Evolutionary conservation across 2,888 invertebrate genomes (phyloP), one percentile per base, ranked within the genome.

Genomic region (Andrena bucephala): DNA sequence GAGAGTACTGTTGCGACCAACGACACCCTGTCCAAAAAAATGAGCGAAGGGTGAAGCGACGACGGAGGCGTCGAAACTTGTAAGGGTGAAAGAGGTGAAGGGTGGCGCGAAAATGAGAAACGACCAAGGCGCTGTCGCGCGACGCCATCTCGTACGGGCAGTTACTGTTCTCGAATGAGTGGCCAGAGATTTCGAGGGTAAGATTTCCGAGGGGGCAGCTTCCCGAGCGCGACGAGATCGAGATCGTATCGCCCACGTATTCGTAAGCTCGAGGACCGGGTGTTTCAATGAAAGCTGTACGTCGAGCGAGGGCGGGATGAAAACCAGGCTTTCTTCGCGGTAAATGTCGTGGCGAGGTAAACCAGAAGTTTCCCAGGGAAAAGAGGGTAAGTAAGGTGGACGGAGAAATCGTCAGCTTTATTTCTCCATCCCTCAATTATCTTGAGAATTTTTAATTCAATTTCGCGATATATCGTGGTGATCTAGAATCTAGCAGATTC

Each of bases 81-180:
- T 42, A 42, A 42, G 42, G 6, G 8, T 4, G 42, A 31, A 59
- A 59, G 29, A n/a, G 52, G 73, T 77, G 74, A 57, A 27, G 70
- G 76, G 72, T 78, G 84, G 90, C 85, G 90, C 85, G 89, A 90
- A 90, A 90, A 89, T 90, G 90, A 89, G 86, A 87, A 89, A 90
- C 81, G 90, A 85, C 65, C 83, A 84, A 80, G 84, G 82, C 72
- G 63, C 67, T 36, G 27, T 63, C 60, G 65, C 77, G 72, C 82
- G 81, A 83, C 62, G 48, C 65, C 69, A 66, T 33, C 60, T 70
- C 77, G 80, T 54, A 63, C 81, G 83, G 83, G 33, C 83, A 77
- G 86, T 88, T 83, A 87, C 87, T 85, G 89, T 88, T 86, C 84
- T 27, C 83, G 70, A 48, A 20, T 52, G 71, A 75, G 88, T 74